Percentiles rank a stretch among this genome's conserved stretches.
Evolutionary conservation across 2,888 invertebrate species (phyloP).

Genomic region (Chloromyia formosa): DNA sequence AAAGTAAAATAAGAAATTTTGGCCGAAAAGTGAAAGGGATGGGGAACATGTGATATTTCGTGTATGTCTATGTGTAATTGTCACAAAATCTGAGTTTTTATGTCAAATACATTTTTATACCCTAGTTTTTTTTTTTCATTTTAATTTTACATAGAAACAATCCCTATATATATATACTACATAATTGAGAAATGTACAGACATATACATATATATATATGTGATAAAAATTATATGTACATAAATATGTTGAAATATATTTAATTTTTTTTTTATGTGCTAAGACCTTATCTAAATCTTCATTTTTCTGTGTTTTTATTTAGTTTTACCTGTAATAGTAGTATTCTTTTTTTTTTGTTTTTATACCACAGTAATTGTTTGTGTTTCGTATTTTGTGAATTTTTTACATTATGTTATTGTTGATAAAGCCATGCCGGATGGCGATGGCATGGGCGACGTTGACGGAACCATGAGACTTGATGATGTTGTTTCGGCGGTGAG

Average conservation of each 20-base stretch:
- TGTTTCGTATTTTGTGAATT: constrained; percentile 4
- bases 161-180: too few relatives aligned
- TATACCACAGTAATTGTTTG: constrained; percentile 21
- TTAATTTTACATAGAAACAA: not conserved
- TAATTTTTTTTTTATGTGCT: not conserved
- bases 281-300: not conserved
- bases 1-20: not conserved
- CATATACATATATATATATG: too few relatives aligned
- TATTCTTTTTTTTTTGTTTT: constrained; percentile 6
- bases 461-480: constrained; percentile 61
- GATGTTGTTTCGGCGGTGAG: constrained; percentile 61
- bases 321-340: not conserved
- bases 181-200: too few relatives aligned
- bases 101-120: too few relatives aligned
- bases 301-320: not conserved
- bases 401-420: constrained; percentile 47
- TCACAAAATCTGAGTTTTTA: too few relatives aligned
- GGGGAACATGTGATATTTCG: too few relatives aligned
- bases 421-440: constrained; percentile 52
- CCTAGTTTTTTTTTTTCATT: not conserved
- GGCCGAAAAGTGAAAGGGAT: not conserved
- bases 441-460: constrained; percentile 63
- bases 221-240: too few relatives aligned
- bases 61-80: too few relatives aligned
- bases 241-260: too few relatives aligned